Evolutionary conservation across 2,888 invertebrate genomes (phyloP).

Genomic region (Corythucha ciliata): DNA sequence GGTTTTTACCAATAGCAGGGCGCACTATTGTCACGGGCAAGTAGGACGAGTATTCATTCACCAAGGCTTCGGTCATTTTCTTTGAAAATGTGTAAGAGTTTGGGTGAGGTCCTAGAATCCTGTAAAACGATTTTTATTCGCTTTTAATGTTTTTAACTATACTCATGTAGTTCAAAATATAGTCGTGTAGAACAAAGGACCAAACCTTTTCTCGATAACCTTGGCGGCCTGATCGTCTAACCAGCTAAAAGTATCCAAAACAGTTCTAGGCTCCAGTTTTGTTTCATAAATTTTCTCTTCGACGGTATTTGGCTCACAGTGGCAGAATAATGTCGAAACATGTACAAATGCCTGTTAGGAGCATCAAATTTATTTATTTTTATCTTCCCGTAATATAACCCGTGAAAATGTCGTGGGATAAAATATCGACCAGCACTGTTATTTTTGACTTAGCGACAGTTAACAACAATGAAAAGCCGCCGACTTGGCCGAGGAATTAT

Average conservation of each 20-base stretch:
- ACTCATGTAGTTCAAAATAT: too few species aligned
- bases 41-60: constrained; percentile 57
- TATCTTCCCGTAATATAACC: too few species aligned
- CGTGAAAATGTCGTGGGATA: too few species aligned
- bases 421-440: too few species aligned
- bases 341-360: constrained; percentile 39
- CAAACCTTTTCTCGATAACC: constrained; percentile 26
- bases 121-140: too few species aligned
- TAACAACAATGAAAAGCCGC: too few species aligned
- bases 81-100: constrained; percentile 96
- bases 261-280: constrained; percentile 36
- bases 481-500: too few species aligned
- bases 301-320: constrained; percentile 36
- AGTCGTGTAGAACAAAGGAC: too few species aligned
- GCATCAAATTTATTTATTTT: too few species aligned
- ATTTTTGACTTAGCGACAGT: too few species aligned
- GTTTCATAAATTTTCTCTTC: constrained; percentile 37
- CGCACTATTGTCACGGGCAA: constrained; percentile 76
- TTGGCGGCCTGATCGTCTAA: constrained; percentile 35
- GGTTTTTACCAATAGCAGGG: constrained; percentile 75
- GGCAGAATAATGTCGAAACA: constrained; percentile 39
- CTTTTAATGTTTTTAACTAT: too few species aligned
- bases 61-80: constrained; percentile 75
- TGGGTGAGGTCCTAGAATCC: constrained; percentile 62
- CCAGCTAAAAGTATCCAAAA: constrained; percentile 36